Evolutionary conservation across 2,888 invertebrate species (phyloP).

Genomic region (Cyaniris semiargus): DNA sequence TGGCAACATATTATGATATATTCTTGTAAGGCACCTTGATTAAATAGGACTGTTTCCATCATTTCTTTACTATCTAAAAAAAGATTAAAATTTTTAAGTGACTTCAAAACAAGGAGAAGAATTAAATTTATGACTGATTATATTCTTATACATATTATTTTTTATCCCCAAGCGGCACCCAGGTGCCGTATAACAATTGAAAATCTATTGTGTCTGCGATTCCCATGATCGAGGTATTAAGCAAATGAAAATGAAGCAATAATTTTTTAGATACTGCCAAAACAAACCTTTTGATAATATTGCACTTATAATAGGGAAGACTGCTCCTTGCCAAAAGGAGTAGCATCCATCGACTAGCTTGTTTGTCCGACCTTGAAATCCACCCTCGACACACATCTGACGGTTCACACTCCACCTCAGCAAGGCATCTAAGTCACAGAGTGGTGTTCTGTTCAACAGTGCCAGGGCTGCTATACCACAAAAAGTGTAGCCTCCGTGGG

Average conservation of each 20-base stretch:
- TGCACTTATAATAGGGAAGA: conserved; percentile 92
- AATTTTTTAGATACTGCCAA: not conserved
- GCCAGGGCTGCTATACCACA: conserved; percentile 96
- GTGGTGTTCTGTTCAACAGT: conserved; percentile 86
- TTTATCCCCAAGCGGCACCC: too few species aligned
- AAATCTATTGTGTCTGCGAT: too few species aligned
- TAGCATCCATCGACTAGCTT: conserved; percentile 99
- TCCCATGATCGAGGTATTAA: too few species aligned
- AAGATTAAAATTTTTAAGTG: conserved; percentile 33
- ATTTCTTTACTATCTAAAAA: conserved; percentile 68
- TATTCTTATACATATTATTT: too few species aligned
- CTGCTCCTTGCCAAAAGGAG: conserved; percentile 99
- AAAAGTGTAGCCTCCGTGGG: conserved; percentile 99
- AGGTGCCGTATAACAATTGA: too few species aligned
- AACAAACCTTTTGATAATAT: conserved; percentile 79
- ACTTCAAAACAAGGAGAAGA: too few species aligned
- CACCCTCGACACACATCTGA: conserved; percentile 97
- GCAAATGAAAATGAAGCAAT: not conserved
- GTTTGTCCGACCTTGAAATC: conserved; percentile 98
- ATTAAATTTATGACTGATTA: too few species aligned
- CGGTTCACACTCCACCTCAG: conserved; percentile 93
- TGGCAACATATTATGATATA: conserved; percentile 97
- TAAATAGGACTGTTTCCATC: conserved; percentile 85
- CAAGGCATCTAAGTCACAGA: conserved; percentile 88
- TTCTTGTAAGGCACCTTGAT: conserved; percentile 94